Conservation (phyloP, 2,113 vertebrate species). For the Barbus barbus region DNA sequence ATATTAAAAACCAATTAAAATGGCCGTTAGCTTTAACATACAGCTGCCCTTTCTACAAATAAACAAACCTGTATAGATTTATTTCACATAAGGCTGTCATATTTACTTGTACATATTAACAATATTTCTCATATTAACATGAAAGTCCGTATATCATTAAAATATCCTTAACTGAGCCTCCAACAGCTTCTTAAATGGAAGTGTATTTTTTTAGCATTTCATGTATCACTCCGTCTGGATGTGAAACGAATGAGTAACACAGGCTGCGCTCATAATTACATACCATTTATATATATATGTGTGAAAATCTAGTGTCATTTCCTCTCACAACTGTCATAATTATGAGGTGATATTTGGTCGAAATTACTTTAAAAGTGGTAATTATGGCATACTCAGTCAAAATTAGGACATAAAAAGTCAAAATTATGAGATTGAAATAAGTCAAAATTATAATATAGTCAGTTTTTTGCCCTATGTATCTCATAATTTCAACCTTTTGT, state of each 20-base stretch:
- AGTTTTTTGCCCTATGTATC: too few relatives aligned
- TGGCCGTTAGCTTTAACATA: background rate
- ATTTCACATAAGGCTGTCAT: constrained; percentile 8
- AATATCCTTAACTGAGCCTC: background rate
- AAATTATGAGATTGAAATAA: too few relatives aligned
- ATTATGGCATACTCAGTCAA: background rate
- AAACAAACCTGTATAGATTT: background rate
- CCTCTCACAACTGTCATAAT: background rate
- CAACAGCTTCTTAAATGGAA: background rate
- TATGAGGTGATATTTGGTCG: too few relatives aligned
- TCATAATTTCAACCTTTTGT: too few relatives aligned
- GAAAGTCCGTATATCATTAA: background rate
- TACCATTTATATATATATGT: background rate
- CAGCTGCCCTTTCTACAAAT: background rate
- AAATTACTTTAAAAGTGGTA: too few relatives aligned
- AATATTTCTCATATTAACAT: constrained; percentile 31
- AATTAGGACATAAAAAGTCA: background rate
- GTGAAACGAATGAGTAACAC: background rate
- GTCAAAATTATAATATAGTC: too few relatives aligned
- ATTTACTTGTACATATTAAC: constrained; percentile 28
- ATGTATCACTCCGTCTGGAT: background rate
- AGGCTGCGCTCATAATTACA: background rate
- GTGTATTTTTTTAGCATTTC: background rate
- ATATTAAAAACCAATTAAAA: background rate
- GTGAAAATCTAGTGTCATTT: background rate